Evolutionary conservation across 1,140 invertebrate species (phyloP).

Genomic region (Drosophila arawakana): DNA sequence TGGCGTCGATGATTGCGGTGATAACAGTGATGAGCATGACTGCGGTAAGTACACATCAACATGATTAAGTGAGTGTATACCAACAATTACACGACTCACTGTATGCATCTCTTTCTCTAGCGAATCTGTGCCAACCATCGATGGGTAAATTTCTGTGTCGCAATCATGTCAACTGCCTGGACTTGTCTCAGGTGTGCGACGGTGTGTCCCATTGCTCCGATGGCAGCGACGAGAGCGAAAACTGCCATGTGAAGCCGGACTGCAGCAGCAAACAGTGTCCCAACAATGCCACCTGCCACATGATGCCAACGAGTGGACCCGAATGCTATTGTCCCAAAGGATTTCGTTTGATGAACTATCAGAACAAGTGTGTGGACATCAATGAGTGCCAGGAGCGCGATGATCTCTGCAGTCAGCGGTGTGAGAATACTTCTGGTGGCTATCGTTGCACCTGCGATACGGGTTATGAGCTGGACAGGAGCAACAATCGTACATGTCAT

Average conservation of each 20-base stretch:
- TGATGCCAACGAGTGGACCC: slow-evolving; percentile 80
- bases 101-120: slow-evolving; percentile 8
- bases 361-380: slow-evolving; percentile 87
- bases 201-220: slow-evolving; percentile 84
- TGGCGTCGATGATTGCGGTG: slow-evolving; percentile 87
- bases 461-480: slow-evolving; percentile 88
- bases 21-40: slow-evolving; percentile 88
- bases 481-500: slow-evolving; percentile 90
- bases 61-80: no score
- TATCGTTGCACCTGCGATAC: slow-evolving; percentile 92
- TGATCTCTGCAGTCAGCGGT: slow-evolving; percentile 93
- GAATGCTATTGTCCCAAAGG: slow-evolving; percentile 85
- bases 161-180: slow-evolving; percentile 85
- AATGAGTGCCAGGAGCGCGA: slow-evolving; percentile 90
- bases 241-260: slow-evolving; percentile 61
- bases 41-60: slow-evolving; percentile 85
- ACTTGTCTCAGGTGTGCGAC: slow-evolving; percentile 87
- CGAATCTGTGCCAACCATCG: slow-evolving; percentile 45
- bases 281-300: slow-evolving; percentile 57
- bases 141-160: slow-evolving; percentile 71
- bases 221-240: slow-evolving; percentile 79
- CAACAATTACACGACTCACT: no score
- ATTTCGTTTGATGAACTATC: slow-evolving; percentile 71
- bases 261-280: slow-evolving; percentile 60
- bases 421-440: slow-evolving; percentile 90